Base-by-base conservation (phyloP, 2,888 invertebrate species). In the Psylliodes chrysocephalus region DNA sequence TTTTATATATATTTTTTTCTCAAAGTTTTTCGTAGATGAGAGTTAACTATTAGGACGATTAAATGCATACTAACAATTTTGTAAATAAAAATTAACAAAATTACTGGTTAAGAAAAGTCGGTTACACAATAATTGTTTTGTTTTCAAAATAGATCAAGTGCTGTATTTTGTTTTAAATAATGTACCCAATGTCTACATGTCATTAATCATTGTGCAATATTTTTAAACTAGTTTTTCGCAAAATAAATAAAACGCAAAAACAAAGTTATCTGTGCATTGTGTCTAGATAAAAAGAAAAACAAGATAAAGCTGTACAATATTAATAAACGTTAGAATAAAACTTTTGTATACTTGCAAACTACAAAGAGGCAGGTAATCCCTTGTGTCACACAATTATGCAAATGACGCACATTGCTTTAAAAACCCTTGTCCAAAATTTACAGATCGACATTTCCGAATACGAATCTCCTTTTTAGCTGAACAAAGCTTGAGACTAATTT, bases 211-310 rank as follows among this genome's bases (percentile, higher is more conserved):
- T 10, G 56, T 56, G 56, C 46, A 57, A 47, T 57, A 57, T 25
- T 53, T 59, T 33, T 38, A 42, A 51, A 28, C 18, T 19, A 30
- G 4, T 6, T 22, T 55, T 44, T 47, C n/a, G 25, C 25, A 30
- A 15, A 15, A 4, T 17, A 15, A n/a, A 8, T 8, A 1, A 25
- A n/a, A 12, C 33, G 33, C 33, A 51, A 12, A 30, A 25, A 19
- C 12, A 10, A 38, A 53, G 35, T 56, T 57, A 47, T 35, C 35
- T 56, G 56, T 63, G 63, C 63, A 56, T 56, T 28, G 56, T 62
- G 52, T 56, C 44, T 56, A 61, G 55, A 54, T 54, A 55, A 49
- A 46, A 54, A 22, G 1, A 51, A 18, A 42, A 38, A 35, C 12
- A 17, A 40, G 5, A 40, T 60, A 12, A 30, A 28, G 38, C n/a